Evolutionary conservation across 2,113 vertebrate genomes (phyloP).

Genomic region (Mastomys coucha): DNA sequence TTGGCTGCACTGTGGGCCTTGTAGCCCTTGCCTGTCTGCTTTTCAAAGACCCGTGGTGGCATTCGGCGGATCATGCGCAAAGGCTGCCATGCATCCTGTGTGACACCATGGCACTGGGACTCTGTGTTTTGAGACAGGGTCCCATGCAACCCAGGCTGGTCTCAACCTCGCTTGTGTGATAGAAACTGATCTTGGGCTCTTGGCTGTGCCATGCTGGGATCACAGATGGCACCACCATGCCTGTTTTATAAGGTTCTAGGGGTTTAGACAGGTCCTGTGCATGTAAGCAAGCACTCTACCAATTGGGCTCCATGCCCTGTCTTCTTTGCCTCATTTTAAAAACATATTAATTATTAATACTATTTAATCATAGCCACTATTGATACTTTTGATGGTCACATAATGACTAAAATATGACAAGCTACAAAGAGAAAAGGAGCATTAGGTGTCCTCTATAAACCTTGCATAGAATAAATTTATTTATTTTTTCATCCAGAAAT

Average conservation of each 20-base stretch:
- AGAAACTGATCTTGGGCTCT: background rate
- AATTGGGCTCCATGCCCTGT: background rate
- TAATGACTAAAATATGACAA: background rate
- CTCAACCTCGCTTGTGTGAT: background rate
- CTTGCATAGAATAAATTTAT: background rate
- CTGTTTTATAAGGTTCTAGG: background rate
- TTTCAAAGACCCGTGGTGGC: background rate
- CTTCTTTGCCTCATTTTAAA: background rate
- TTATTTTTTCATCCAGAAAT: conserved; percentile 32
- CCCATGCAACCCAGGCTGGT: background rate
- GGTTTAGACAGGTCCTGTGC: background rate
- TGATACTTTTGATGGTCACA: conserved; percentile 16
- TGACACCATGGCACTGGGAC: background rate
- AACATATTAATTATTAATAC: background rate
- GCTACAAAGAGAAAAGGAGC: background rate
- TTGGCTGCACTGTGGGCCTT: rapidly evolving
- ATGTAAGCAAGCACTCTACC: background rate
- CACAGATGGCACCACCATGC: background rate
- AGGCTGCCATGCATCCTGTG: too few species aligned
- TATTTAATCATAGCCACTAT: background rate
- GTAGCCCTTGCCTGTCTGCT: rapidly evolving
- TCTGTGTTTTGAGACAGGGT: background rate
- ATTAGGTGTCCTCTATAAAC: background rate
- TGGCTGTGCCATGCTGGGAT: background rate
- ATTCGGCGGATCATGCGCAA: background rate